Evolutionary conservation across 2,888 invertebrate species (phyloP).

Genomic region (Globia sparganii): DNA sequence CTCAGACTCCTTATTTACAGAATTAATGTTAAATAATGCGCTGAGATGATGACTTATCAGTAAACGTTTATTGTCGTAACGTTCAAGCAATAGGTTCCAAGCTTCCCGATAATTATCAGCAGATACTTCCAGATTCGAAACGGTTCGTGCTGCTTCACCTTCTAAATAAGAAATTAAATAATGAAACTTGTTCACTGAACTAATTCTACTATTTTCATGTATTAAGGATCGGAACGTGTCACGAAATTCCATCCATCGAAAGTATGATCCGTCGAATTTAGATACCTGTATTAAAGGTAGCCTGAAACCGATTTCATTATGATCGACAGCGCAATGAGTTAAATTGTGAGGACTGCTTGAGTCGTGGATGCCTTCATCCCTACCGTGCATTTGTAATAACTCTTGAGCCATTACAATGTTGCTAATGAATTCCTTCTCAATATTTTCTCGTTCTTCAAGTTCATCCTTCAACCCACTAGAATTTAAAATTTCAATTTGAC

Average conservation of each 20-base stretch:
- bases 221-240: no score
- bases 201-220: no score
- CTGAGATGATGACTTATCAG: no score
- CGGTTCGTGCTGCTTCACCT: no score
- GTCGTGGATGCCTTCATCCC: conserved; percentile 1
- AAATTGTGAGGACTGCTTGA: conserved; percentile 1
- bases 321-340: conserved; percentile 5
- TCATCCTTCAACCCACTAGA: conserved; percentile 3
- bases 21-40: no score
- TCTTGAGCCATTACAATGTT: conserved; percentile 1
- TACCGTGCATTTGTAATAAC: conserved; percentile 1
- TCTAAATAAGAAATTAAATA: no score
- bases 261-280: conserved; percentile 13
- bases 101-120: no score
- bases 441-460: conserved; percentile 4
- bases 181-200: no score
- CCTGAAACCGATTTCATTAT: conserved; percentile 8
- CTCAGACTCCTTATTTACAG: no score
- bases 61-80: no score
- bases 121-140: no score
- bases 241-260: conserved; percentile 8
- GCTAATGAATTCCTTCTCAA: not conserved
- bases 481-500: conserved; percentile 2
- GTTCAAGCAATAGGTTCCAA: no score
- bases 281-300: conserved; percentile 7